Evolutionary conservation across 2,113 vertebrate genomes (phyloP).

Genomic region (Phalacrocorax aristotelis): DNA sequence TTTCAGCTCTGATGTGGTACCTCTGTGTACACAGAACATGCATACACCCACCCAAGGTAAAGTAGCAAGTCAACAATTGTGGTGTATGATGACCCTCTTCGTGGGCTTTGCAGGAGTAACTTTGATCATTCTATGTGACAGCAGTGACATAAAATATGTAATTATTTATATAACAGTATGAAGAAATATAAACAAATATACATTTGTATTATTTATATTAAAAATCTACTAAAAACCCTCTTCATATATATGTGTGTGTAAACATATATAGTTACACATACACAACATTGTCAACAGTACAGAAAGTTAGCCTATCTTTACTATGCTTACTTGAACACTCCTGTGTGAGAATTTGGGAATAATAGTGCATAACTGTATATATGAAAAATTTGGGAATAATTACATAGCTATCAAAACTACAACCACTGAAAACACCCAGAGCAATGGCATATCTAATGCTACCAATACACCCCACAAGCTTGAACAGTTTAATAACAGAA

Average conservation of each 20-base stretch:
- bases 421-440: background rate
- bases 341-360: background rate
- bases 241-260: background rate
- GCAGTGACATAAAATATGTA: background rate
- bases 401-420: background rate
- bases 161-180: background rate
- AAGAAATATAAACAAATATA: background rate
- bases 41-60: background rate
- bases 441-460: rapidly evolving
- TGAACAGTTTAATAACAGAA: background rate
- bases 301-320: background rate
- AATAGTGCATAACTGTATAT: background rate
- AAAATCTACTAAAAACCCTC: background rate
- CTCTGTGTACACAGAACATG: background rate
- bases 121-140: background rate
- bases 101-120: background rate
- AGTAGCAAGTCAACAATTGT: background rate
- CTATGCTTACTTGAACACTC: background rate
- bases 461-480: background rate
- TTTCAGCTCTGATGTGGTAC: background rate
- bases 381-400: background rate
- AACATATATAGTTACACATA: background rate
- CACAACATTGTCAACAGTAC: background rate
- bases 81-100: background rate
- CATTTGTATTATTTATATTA: background rate